Base-by-base conservation (phyloP, 2,113 vertebrate genomes). In the Oryctolagus cuniculus region DNA sequence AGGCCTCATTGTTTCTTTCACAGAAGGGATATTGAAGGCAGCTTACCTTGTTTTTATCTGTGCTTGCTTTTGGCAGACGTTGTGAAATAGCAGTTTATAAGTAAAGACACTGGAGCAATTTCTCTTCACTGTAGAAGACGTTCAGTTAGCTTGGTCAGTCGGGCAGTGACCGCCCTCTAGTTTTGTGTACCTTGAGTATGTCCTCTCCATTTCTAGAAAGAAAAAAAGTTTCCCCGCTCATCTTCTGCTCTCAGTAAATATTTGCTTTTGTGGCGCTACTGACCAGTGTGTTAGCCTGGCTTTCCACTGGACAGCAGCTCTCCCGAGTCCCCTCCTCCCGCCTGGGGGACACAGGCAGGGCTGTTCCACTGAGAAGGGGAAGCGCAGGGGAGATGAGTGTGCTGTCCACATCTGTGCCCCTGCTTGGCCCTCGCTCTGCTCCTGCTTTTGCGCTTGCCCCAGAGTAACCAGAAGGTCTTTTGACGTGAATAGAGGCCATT, bases 11-110 rank as follows among this genome's bases (percentile, higher is more conserved):
- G 2, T 85, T 79, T 25, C 67, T 87, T 74, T 63, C 9, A 8
- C 36, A 69, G 34, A 58, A 61, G 63, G 81, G 84, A 36, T 73
- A 4, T 72, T 91, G 91, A 93, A 93, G 93, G 72, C 36, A 80
- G 17, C 36, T 53, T 4, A 13, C 10, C 44, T 93, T 10, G 31
- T 49, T 93, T 95, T 82, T 90, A 55, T 38, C 79, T 82, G 25
- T 22, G 6, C 36, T 78, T 78, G 51, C 13, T 73, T 53, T 89
- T 70, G 64, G 53, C 24, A 29, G 29, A 34, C 81, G 53, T 29
- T 90, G 82, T 81, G 51, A 93, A 93, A 70, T 72, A 92, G 81
- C 55, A 44, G 7, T 85, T 89, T 74, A n/a, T 91, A 80, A 84
- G 85, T 64, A 22, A 87, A 89, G 64, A 34, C 51, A 34, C 29